These are phyloP conservation scores for Tethea ocularis DNA, from an alignment of 2,888 invertebrate genomes.

Conservation along the genomic window DNA sequence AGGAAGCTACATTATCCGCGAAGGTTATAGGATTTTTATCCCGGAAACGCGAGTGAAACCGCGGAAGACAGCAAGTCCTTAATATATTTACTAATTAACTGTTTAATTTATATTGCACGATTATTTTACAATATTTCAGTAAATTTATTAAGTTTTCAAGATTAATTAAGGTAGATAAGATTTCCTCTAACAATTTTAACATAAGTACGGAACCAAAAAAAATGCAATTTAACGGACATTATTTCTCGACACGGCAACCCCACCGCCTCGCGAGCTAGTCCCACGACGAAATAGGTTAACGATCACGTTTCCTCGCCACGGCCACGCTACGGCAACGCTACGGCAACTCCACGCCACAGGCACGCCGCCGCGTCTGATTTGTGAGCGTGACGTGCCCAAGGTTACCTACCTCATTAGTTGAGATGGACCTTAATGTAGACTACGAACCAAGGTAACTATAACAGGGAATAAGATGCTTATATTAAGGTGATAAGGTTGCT, in stretches of 20 bases:
- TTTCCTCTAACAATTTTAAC: too few relatives aligned
- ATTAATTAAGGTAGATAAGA: too few relatives aligned
- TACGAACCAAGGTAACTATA: not conserved
- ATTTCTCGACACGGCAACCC: not conserved
- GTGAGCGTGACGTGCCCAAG: not conserved
- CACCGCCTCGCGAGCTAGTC: slow-evolving; percentile 19
- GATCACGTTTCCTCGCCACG: slow-evolving; percentile 58
- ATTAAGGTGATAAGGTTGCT: not conserved
- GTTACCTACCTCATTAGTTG: not conserved
- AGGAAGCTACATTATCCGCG: too few relatives aligned
- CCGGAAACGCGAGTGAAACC: too few relatives aligned
- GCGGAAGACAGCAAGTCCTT: too few relatives aligned
- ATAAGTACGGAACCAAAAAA: not conserved
- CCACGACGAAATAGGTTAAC: slow-evolving; percentile 65
- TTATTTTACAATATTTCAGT: too few relatives aligned
- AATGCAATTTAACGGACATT: not conserved
- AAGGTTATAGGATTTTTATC: too few relatives aligned
- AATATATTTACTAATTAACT: too few relatives aligned
- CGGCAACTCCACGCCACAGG: not conserved
- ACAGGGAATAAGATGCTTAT: not conserved
- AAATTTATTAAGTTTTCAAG: too few relatives aligned
- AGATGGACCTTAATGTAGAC: not conserved
- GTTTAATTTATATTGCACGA: too few relatives aligned
- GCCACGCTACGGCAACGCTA: not conserved
- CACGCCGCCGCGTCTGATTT: not conserved